phyloP scores from a whole-genome alignment of 1,140 invertebrate species.

The Drosophila quadrilineata region DNA sequence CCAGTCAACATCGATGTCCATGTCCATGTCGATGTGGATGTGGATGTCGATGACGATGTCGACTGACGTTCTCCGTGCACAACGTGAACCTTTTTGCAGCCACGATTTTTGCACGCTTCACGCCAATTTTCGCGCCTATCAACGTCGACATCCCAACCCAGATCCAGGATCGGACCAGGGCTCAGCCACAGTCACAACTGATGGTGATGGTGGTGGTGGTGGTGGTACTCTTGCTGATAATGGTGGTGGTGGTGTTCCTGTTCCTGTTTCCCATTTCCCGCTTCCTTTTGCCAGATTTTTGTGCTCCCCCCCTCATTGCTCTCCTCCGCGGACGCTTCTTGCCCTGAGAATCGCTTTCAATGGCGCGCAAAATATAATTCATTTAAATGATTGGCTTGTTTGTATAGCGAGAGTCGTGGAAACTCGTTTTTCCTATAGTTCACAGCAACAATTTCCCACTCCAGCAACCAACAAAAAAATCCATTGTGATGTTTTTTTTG shows the following conservation, averaged over 20 bases:
- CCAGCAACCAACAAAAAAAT: not conserved
- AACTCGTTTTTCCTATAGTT: constrained; percentile 61
- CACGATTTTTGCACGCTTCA: constrained; percentile 77
- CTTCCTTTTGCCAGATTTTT: constrained; percentile 19
- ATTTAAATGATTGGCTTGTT: constrained; percentile 76
- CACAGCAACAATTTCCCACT: constrained; percentile 37
- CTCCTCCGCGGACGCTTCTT: not conserved
- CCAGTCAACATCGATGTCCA: not conserved
- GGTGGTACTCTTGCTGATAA: constrained; percentile 1
- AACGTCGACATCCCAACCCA: constrained; percentile 44
- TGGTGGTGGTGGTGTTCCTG: constrained; percentile 10
- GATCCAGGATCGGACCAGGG: constrained; percentile 9
- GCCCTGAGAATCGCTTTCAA: constrained; percentile 41
- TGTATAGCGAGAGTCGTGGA: constrained; percentile 58
- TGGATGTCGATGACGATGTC: no score
- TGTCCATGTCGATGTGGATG: not conserved
- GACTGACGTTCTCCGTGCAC: not conserved
- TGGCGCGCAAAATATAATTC: constrained; percentile 65
- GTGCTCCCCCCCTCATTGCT: constrained; percentile 1
- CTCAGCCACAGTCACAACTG: constrained; percentile 4
- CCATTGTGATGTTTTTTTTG: constrained; percentile 4
- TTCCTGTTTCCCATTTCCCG: not conserved
- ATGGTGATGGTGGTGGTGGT: constrained; percentile 12
- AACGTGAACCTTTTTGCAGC: constrained; percentile 49
- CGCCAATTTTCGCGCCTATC: constrained; percentile 76